phyloP scores from a whole-genome alignment of 1,140 invertebrate species.

The Temnothorax nylanderi region DNA sequence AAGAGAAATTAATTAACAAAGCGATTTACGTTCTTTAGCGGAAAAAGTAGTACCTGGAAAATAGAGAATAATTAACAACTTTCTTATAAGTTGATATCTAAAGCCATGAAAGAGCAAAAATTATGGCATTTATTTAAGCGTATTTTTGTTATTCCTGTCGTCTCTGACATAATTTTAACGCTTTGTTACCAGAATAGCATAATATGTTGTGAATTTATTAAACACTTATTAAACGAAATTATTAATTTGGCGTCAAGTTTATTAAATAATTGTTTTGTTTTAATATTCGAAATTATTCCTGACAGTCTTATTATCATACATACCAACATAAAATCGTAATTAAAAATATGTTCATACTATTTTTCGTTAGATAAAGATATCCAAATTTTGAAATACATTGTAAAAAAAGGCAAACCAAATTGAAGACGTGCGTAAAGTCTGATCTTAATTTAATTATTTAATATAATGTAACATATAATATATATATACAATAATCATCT shows the following conservation, averaged over 20 bases:
- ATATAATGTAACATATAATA: neutral
- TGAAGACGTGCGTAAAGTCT: neutral
- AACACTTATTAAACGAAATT: neutral
- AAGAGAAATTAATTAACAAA: constrained; percentile 24
- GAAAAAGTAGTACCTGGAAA: neutral
- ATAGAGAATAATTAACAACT: constrained; percentile 21
- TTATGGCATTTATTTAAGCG: neutral
- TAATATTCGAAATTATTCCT: neutral
- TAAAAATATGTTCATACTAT: neutral
- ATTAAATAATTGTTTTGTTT: neutral
- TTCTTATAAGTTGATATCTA: constrained; percentile 5
- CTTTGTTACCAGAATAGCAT: neutral
- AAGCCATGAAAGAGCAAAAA: neutral
- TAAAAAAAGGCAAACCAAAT: neutral
- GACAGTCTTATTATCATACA: neutral
- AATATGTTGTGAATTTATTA: neutral
- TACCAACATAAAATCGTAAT: neutral
- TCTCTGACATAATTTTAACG: neutral
- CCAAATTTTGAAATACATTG: neutral
- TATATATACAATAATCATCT: neutral
- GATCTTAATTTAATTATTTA: neutral
- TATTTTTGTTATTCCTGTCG: neutral
- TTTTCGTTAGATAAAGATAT: neutral
- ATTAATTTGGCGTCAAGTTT: neutral
- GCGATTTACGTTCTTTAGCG: neutral